phyloP scores from a whole-genome alignment of 2,888 invertebrate genomes.

The Gastrophysa polygoni region DNA sequence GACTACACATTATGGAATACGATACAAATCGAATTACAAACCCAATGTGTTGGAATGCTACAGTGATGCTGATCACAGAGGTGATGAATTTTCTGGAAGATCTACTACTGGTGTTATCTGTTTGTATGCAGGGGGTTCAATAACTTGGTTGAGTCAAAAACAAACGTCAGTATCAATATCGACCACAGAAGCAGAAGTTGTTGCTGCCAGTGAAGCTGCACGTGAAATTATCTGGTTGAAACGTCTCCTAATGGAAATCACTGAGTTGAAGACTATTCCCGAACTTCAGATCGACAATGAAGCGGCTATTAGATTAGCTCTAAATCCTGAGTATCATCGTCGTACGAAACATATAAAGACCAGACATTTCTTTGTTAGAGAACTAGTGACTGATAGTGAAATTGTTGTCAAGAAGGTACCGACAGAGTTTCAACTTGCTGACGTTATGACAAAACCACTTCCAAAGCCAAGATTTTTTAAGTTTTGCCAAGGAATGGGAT shows the following conservation, averaged over 20 bases:
- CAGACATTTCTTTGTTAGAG: constrained; percentile 16
- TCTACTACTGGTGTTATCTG: constrained; percentile 11
- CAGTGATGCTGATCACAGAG: constrained; percentile 20
- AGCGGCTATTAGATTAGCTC: constrained; percentile 13
- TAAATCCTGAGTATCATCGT: constrained; percentile 16
- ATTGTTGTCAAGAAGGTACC: constrained; percentile 13
- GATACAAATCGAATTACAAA: background rate
- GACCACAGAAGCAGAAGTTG: background rate
- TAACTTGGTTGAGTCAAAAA: constrained; percentile 17
- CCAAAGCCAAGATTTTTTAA: too few relatives aligned
- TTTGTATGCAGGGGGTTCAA: constrained; percentile 17
- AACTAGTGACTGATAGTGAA: constrained; percentile 1
- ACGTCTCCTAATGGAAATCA: background rate
- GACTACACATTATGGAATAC: too few relatives aligned
- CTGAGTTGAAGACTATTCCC: background rate
- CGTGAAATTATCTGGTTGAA: constrained; percentile 8
- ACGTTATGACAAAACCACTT: too few relatives aligned
- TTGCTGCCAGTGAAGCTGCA: background rate
- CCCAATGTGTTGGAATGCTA: background rate
- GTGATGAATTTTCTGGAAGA: background rate
- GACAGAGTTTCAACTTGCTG: constrained; percentile 9
- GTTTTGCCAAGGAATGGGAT: too few relatives aligned
- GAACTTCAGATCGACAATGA: constrained; percentile 1
- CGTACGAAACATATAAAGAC: constrained; percentile 15
- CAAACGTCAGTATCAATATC: constrained; percentile 12